Evolutionary conservation across 1,140 invertebrate species (phyloP).

Genomic region (Plutomurus gul): DNA sequence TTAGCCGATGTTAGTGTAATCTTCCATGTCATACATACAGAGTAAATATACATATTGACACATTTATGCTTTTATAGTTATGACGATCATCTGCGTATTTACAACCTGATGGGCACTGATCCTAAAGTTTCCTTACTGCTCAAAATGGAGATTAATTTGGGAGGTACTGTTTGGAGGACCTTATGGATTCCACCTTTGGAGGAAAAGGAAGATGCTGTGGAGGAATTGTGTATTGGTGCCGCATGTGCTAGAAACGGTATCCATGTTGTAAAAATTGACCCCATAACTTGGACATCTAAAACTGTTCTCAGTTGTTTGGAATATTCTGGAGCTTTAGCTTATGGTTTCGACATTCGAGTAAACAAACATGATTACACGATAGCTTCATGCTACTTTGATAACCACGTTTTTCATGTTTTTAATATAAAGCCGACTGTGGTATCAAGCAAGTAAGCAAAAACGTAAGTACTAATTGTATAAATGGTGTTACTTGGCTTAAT

Average conservation of each 20-base stretch:
- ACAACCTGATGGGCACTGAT: neutral
- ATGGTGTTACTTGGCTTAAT: no score
- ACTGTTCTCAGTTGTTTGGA: conserved; percentile 35
- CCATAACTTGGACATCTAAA: neutral
- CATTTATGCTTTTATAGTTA: conserved; percentile 41
- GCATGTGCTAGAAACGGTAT: conserved; percentile 50
- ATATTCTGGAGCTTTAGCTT: conserved; percentile 43
- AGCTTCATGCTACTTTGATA: conserved; percentile 51
- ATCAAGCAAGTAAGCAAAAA: neutral
- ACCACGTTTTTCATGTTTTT: conserved; percentile 46
- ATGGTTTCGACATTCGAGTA: conserved; percentile 48
- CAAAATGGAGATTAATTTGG: conserved; percentile 44
- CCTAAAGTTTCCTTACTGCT: neutral
- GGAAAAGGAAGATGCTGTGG: neutral
- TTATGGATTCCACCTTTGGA: conserved; percentile 30
- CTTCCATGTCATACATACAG: no score
- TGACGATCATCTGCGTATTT: conserved; percentile 48
- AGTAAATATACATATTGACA: neutral
- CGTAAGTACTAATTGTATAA: neutral
- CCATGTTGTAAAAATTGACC: conserved; percentile 39
- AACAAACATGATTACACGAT: conserved; percentile 17
- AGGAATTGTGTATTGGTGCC: conserved; percentile 33
- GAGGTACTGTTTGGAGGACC: conserved; percentile 51
- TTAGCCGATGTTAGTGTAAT: neutral
- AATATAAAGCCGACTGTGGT: conserved; percentile 9